Conservation (phyloP, 1,140 invertebrate genomes). For the Apis florea region DNA sequence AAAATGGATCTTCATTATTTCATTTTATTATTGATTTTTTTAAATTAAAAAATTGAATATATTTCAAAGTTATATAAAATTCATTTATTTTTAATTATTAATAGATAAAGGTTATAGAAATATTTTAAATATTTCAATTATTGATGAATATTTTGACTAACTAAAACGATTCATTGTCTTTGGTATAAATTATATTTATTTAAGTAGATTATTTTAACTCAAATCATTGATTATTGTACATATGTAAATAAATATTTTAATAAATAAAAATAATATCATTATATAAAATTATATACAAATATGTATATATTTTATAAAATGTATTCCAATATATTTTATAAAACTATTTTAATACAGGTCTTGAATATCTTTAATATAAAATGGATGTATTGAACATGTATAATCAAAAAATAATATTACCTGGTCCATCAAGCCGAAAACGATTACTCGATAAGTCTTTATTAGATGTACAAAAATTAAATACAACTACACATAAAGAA, state of each 20-base stretch:
- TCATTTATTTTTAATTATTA: background rate
- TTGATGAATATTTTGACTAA: background rate
- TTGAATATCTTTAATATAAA: background rate
- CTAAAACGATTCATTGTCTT: background rate
- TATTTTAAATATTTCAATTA: background rate
- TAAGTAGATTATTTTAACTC: too few species aligned
- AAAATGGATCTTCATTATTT: background rate
- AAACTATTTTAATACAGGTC: background rate
- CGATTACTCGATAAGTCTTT: background rate
- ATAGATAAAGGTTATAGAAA: background rate
- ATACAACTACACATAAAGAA: background rate
- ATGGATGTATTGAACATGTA: slow-evolving; percentile 58
- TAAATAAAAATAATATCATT: too few species aligned
- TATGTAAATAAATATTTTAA: too few species aligned
- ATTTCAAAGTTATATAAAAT: background rate
- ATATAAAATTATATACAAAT: too few species aligned
- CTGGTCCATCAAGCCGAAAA: slow-evolving; percentile 29
- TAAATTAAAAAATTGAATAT: background rate
- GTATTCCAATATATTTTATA: too few species aligned
- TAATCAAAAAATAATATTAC: slow-evolving; percentile 38
- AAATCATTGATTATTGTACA: too few species aligned
- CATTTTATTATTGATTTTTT: background rate
- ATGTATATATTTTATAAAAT: too few species aligned
- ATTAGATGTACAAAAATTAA: background rate
- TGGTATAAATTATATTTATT: too few species aligned